Evolutionary conservation across 1,140 invertebrate genomes (phyloP).

Genomic region (Prorops nasuta): DNA sequence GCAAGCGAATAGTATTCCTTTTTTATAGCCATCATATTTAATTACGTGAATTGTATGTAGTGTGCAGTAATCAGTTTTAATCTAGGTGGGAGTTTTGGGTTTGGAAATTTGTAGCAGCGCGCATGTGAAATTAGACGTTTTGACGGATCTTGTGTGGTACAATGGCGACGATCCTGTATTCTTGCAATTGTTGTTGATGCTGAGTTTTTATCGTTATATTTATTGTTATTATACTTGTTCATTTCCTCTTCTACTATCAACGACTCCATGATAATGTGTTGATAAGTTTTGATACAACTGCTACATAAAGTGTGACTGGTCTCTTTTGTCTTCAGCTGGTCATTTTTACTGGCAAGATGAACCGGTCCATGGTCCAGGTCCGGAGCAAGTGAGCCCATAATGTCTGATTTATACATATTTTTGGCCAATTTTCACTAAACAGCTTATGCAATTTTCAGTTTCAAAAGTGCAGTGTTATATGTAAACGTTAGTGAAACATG

Average conservation of each 20-base stretch:
- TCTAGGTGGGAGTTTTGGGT: slow-evolving; percentile 1
- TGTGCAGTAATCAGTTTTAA: background rate
- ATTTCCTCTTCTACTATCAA: background rate
- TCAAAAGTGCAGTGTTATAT: slow-evolving; percentile 10
- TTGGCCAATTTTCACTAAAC: background rate
- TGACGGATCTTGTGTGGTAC: slow-evolving; percentile 19
- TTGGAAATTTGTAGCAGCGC: background rate
- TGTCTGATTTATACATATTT: background rate
- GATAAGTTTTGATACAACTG: background rate
- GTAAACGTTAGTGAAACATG: slow-evolving; percentile 12
- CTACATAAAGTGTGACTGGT: slow-evolving; percentile 2
- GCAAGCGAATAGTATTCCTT: background rate
- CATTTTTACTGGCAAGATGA: slow-evolving; percentile 1
- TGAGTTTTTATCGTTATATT: too few relatives aligned
- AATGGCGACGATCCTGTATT: slow-evolving; percentile 16
- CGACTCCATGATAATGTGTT: background rate
- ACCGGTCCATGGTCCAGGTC: slow-evolving; percentile 8
- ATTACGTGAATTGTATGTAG: background rate
- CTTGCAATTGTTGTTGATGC: slow-evolving; percentile 13
- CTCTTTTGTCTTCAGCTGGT: slow-evolving; percentile 4
- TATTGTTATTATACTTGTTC: background rate
- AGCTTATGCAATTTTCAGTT: slow-evolving; percentile 1
- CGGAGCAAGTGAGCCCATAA: slow-evolving; percentile 13
- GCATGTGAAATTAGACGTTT: slow-evolving; percentile 16
- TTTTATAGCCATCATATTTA: background rate